phyloP scores from a whole-genome alignment of 2,797 vertebrate genomes.

The Pangasius krempfi region DNA sequence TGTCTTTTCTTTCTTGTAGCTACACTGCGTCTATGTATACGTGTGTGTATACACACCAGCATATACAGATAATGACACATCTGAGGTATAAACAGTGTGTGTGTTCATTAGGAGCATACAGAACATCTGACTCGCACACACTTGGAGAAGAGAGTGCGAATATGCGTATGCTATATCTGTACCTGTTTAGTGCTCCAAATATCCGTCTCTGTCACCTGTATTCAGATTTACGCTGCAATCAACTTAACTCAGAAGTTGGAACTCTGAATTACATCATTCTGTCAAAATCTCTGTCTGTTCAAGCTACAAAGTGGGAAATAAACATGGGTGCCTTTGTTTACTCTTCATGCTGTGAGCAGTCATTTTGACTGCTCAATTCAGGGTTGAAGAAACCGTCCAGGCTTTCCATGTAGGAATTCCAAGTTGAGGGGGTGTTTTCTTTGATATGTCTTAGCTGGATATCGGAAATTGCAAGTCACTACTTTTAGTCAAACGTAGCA shows the following conservation, averaged over 20 bases:
- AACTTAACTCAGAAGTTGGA: not conserved
- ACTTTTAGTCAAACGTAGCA: not conserved
- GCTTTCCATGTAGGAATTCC: not conserved
- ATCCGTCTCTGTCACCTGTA: not conserved
- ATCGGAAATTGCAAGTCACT: not conserved
- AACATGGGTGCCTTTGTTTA: no score
- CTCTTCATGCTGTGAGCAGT: no score
- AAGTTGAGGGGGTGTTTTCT: not conserved
- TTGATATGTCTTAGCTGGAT: not conserved
- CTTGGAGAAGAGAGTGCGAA: not conserved
- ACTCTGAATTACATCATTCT: not conserved
- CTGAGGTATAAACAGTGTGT: not conserved
- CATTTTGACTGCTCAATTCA: no score
- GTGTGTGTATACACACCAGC: constrained; percentile 16
- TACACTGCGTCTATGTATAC: constrained; percentile 29
- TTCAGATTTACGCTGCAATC: not conserved
- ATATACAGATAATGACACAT: constrained; percentile 48
- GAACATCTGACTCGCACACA: not conserved
- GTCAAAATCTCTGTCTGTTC: not conserved
- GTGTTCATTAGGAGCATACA: not conserved
- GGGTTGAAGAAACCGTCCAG: not conserved
- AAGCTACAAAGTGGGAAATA: not conserved
- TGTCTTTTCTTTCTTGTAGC: constrained; percentile 8
- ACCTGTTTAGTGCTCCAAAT: not conserved
- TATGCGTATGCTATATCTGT: not conserved